phyloP scores from a whole-genome alignment of 2,113 vertebrate species.

The Ictalurus furcatus region DNA sequence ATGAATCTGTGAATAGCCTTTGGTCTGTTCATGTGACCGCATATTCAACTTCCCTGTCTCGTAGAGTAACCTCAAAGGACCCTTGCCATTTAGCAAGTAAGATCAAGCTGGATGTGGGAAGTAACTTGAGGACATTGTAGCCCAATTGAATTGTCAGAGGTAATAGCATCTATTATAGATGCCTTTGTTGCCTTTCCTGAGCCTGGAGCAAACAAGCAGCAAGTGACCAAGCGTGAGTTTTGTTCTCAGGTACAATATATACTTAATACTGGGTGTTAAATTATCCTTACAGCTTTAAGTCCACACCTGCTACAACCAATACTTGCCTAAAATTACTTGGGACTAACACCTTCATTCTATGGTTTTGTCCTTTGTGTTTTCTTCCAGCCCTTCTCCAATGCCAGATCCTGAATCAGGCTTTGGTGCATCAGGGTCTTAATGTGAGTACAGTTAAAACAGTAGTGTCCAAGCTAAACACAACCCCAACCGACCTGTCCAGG shows the following conservation, averaged over 20 bases:
- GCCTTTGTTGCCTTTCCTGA: neutral
- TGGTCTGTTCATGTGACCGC: neutral
- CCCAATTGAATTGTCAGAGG: neutral
- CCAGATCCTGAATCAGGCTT: neutral
- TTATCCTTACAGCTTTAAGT: neutral
- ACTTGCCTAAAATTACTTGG: neutral
- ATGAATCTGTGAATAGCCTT: neutral
- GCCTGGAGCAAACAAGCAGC: neutral
- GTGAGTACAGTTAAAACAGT: neutral
- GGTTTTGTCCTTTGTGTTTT: neutral
- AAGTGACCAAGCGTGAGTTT: neutral
- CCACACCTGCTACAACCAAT: neutral
- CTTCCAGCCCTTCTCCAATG: neutral
- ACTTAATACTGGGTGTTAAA: neutral
- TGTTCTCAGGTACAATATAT: neutral
- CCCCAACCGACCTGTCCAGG: neutral
- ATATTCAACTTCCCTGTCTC: neutral
- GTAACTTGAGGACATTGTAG: neutral
- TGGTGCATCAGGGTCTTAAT: neutral
- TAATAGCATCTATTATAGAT: neutral
- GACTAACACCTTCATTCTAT: neutral
- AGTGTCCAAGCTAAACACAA: neutral
- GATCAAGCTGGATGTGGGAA: neutral
- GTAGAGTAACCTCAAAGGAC: neutral
- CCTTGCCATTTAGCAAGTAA: neutral